Conservation (phyloP, 2,113 vertebrate species). For the Calidris pygmaea region DNA sequence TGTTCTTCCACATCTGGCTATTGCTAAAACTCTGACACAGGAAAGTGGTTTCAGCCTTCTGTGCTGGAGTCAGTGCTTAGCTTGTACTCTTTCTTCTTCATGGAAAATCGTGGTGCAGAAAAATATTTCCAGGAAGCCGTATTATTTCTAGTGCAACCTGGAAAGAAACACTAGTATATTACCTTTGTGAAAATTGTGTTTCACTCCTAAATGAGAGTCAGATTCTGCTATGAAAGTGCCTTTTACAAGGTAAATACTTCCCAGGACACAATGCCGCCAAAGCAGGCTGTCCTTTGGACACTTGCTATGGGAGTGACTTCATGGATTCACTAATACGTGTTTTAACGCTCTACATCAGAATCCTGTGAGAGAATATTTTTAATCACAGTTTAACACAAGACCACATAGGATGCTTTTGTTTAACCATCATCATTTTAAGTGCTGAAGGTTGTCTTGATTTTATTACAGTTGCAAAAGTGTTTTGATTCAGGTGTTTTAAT, state of each 20-base stretch:
- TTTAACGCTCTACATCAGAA: not conserved
- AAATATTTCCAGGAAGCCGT: slow-evolving; percentile 2
- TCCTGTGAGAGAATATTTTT: slow-evolving; percentile 1
- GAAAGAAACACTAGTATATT: not conserved
- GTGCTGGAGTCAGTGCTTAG: not conserved
- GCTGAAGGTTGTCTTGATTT: slow-evolving; percentile 75
- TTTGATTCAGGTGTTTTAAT: slow-evolving; percentile 8
- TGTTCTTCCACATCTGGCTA: slow-evolving; percentile 25
- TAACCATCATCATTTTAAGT: slow-evolving; percentile 68
- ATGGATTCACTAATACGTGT: slow-evolving; percentile 27
- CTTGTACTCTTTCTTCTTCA: not conserved
- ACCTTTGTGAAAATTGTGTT: not conserved
- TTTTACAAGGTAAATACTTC: not conserved
- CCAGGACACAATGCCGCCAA: not conserved
- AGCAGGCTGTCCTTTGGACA: not conserved
- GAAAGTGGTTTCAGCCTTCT: slow-evolving; percentile 26
- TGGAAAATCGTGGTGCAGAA: slow-evolving; percentile 5
- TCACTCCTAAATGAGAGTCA: not conserved
- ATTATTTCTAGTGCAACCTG: not conserved
- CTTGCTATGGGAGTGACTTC: not conserved
- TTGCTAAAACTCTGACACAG: slow-evolving; percentile 31
- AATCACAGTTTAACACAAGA: slow-evolving; percentile 38
- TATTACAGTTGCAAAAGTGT: slow-evolving; percentile 59
- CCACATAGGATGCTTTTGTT: slow-evolving; percentile 70
- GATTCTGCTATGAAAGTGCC: not conserved